phyloP scores from a whole-genome alignment of 2,113 vertebrate species.

The Galemys pyrenaicus region DNA sequence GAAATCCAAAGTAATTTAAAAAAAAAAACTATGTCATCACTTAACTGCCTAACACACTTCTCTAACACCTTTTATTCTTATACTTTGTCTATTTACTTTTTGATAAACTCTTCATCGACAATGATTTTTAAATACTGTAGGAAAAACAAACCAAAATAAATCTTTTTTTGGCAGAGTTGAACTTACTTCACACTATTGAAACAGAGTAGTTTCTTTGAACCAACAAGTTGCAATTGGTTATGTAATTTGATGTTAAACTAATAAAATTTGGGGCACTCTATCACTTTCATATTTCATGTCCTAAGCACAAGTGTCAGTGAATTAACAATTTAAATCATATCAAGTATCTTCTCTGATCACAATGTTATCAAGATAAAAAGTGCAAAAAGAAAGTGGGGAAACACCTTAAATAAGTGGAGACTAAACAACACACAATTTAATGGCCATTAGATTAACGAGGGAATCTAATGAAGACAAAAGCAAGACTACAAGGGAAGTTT shows the following conservation, averaged over 20 bases:
- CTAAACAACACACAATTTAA: too few species aligned
- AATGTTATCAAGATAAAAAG: too few species aligned
- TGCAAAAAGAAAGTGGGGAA: too few species aligned
- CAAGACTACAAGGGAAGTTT: too few species aligned
- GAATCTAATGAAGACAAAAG: too few species aligned
- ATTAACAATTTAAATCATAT: too few species aligned
- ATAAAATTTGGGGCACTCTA: not conserved
- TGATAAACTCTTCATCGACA: not conserved
- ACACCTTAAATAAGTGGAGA: too few species aligned
- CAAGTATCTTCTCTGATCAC: too few species aligned
- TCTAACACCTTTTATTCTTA: not conserved
- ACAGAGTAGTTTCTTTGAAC: not conserved
- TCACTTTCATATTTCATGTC: not conserved
- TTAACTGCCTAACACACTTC: not conserved
- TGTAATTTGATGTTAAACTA: not conserved
- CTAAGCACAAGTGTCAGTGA: not conserved
- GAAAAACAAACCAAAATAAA: constrained; percentile 11
- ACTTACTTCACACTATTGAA: not conserved
- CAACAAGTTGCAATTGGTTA: not conserved
- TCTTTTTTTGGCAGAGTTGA: not conserved
- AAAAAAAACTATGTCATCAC: too few species aligned
- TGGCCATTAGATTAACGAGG: too few species aligned
- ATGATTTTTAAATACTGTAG: not conserved
- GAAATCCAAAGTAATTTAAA: too few species aligned
- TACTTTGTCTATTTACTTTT: not conserved